phyloP scores from a whole-genome alignment of 2,797 vertebrate species.

The Antennarius maculatus region DNA sequence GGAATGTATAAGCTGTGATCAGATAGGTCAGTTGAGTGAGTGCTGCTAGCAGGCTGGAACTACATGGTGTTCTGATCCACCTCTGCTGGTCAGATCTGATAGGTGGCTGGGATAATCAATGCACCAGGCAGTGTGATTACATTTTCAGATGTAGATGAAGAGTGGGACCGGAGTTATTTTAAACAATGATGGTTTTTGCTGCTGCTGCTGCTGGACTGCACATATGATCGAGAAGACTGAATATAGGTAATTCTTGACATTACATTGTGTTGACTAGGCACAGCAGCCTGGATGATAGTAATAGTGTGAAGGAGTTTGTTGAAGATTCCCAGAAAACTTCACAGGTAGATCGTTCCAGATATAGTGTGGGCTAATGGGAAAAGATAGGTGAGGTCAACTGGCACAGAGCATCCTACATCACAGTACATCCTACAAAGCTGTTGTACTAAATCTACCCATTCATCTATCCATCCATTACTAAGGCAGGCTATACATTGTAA shows the following conservation, averaged over 20 bases:
- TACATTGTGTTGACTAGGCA: no score
- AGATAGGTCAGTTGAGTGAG: constrained; percentile 43
- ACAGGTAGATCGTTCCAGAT: constrained; percentile 4
- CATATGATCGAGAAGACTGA: background rate
- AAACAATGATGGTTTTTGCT: constrained; percentile 1
- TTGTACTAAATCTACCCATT: background rate
- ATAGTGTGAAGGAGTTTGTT: background rate
- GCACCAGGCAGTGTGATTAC: constrained; percentile 15
- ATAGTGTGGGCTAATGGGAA: constrained; percentile 3
- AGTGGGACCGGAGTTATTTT: constrained; percentile 6
- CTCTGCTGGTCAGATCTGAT: constrained; percentile 34
- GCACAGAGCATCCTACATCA: background rate
- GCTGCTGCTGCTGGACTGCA: constrained; percentile 1
- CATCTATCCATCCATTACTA: no score
- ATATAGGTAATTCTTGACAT: background rate
- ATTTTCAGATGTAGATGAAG: constrained; percentile 16
- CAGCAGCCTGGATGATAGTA: no score
- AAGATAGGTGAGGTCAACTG: constrained; percentile 16
- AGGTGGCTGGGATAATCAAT: constrained; percentile 23
- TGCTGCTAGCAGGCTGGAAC: constrained; percentile 20
- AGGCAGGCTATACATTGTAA: no score
- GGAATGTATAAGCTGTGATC: constrained; percentile 37
- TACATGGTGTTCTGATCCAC: constrained; percentile 31
- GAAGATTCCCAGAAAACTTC: no score
- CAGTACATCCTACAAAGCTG: background rate